Evolutionary conservation across 2,888 invertebrate genomes (phyloP), one percentile per base, ranked within the genome.

Genomic region (Entomobrya proxima): DNA sequence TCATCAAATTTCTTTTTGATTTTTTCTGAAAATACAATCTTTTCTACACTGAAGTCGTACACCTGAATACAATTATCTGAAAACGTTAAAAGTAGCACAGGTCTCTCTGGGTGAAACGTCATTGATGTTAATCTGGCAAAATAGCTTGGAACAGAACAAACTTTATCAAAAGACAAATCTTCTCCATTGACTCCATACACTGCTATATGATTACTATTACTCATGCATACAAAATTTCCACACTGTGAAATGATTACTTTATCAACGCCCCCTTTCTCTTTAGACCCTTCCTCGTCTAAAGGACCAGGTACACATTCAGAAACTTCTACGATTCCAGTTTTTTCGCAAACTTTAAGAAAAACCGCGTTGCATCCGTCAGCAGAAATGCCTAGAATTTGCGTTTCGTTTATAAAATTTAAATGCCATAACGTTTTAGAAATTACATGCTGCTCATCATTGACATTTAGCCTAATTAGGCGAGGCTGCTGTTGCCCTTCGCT

Each of bases 1-100:
- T 86, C 84, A 78, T 86, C 86, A 61, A 85, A 85, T 61, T 86
- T 86, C 74, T 86, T 88, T 27, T 72, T 78, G 4, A 87, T 55
- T 55, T 64, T 75, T 32, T 86, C 61, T 40, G 76, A 50, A 69
- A 85, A 84, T n/a, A 86, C 44, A n/a, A 87, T 83, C 81, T 86
- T 87, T 21, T 37, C 24, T n/a, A 7, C 9, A 9, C 61, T 13
- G 58, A 86, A 88, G 40, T 90, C 86, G 52, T 81, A 88, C 27
- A 90, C 72, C 76, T 86, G 86, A 67, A 89, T 72, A 35, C 78
- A 80, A 50, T 86, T 85, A 76, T 90, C 90, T 4, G 84, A 61
- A 86, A 85, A 89, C 9, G 90, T 85, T 13, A 87, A 30, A 18
- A 89, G 55, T 11, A 90, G n/a, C 15, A 82, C 58, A 4, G 85